Conservation (phyloP, 1,140 invertebrate species). For the Temnothorax nylanderi region DNA sequence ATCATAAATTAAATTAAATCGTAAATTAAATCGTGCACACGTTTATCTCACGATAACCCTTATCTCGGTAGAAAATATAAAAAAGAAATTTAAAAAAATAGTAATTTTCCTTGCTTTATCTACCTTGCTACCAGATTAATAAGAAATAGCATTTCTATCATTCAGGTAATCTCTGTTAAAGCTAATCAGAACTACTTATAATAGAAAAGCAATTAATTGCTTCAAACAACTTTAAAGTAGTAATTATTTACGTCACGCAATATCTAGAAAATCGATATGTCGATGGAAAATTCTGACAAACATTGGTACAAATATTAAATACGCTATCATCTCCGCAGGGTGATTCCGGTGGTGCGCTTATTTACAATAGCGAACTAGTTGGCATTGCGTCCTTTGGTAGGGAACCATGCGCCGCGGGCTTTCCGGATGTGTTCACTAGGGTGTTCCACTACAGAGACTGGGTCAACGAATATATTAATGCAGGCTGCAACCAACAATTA, state of each 20-base stretch:
- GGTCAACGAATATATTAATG: neutral
- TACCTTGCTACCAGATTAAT: neutral
- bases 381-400: neutral
- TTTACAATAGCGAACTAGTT: neutral
- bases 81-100: neutral
- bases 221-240: neutral
- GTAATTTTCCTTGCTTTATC: neutral
- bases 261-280: neutral
- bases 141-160: neutral
- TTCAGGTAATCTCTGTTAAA: neutral
- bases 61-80: neutral
- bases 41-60: neutral
- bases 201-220: neutral
- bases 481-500: neutral
- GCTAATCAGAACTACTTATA: neutral
- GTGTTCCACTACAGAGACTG: neutral
- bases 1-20: conserved; percentile 7
- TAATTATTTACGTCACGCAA: neutral
- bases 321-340: neutral
- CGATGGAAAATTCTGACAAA: neutral
- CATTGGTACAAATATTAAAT: neutral
- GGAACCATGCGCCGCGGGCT: neutral
- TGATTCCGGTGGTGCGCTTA: neutral
- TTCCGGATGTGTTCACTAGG: conserved; percentile 2
- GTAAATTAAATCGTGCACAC: neutral